phyloP scores from a whole-genome alignment of 2,888 invertebrate species.

The Monoplex corrugatus region DNA sequence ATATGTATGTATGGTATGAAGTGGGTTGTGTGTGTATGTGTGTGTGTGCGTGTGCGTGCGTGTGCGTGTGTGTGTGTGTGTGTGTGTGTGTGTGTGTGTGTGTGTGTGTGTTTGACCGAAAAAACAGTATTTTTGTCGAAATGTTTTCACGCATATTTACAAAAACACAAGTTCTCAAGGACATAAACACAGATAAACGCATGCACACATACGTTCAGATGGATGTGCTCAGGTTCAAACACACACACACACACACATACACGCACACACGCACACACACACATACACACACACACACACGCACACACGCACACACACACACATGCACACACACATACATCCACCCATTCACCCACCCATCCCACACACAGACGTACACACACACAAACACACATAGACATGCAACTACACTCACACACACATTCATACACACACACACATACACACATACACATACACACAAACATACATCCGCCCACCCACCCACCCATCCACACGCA shows the following conservation, averaged over 20 bases:
- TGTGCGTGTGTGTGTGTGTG: too few relatives aligned
- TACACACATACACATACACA: not conserved
- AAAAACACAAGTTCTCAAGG: not conserved
- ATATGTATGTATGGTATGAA: too few relatives aligned
- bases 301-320: not conserved
- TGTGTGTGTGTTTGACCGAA: too few relatives aligned
- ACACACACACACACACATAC: not conserved
- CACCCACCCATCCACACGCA: too few relatives aligned
- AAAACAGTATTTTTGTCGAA: too few relatives aligned
- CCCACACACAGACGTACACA: not conserved
- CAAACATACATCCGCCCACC: too few relatives aligned
- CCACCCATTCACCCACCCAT: not conserved
- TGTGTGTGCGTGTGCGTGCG: too few relatives aligned
- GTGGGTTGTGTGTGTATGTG: too few relatives aligned
- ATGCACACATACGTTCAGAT: not conserved
- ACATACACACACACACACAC: not conserved
- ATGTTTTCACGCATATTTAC: not conserved
- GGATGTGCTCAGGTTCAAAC: not conserved
- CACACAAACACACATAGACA: not conserved
- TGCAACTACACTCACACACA: not conserved
- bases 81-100: too few relatives aligned
- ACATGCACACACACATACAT: too few relatives aligned
- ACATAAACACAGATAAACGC: not conserved
- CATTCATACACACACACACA: not conserved
- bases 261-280: too few relatives aligned